Conservation (phyloP, 2,888 invertebrate species). For the Dicyrtoma fusca region DNA sequence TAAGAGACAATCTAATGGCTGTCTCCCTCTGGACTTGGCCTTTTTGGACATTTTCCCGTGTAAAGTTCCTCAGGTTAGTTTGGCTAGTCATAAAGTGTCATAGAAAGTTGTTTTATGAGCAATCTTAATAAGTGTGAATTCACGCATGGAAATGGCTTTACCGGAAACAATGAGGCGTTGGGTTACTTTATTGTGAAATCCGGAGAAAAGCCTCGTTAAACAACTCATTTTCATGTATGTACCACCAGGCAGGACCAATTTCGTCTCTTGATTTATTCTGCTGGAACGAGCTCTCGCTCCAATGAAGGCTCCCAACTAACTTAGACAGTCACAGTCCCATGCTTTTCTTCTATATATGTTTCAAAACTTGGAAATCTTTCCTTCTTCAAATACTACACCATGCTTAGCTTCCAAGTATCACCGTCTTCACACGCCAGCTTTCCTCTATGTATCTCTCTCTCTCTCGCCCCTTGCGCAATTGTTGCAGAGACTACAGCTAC, state of each 20-base stretch:
- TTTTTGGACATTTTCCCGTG: neutral
- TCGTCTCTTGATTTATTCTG: slow-evolving; percentile 29
- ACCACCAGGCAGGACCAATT: slow-evolving; percentile 19
- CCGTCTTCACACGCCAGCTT: too few relatives aligned
- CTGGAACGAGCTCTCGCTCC: slow-evolving; percentile 19
- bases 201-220: slow-evolving; percentile 36
- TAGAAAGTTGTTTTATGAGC: slow-evolving; percentile 25
- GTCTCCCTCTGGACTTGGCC: neutral
- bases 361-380: neutral
- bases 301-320: slow-evolving; percentile 11
- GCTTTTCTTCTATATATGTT: neutral
- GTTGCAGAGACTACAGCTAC: neutral
- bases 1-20: slow-evolving; percentile 6
- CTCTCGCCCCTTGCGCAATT: neutral
- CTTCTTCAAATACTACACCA: neutral
- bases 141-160: slow-evolving; percentile 21
- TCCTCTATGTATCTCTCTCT: too few relatives aligned
- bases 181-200: slow-evolving; percentile 36
- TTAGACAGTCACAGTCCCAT: neutral
- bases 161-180: slow-evolving; percentile 23
- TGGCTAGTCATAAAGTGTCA: neutral
- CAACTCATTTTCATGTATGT: slow-evolving; percentile 34
- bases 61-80: neutral
- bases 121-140: slow-evolving; percentile 32
- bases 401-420: slow-evolving; percentile 6